Conservation (phyloP, 2,797 vertebrate species). For the Spinibarbus caldwelli region DNA sequence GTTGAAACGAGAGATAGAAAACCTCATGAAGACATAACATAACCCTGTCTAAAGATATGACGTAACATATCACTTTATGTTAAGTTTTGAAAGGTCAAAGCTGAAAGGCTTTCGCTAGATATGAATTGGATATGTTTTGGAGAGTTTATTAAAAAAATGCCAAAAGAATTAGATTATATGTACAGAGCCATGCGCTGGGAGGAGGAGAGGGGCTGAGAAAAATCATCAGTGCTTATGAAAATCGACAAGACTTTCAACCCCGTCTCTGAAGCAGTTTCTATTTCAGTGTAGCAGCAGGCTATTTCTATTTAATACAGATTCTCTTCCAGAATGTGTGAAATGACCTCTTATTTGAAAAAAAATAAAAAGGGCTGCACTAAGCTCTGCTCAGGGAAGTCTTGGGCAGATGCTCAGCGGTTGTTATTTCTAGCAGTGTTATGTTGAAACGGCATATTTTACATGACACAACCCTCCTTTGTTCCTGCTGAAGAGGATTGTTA, state of each 20-base stretch:
- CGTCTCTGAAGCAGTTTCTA: conserved; percentile 26
- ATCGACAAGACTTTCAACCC: conserved; percentile 44
- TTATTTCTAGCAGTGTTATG: conserved; percentile 35
- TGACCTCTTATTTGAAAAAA: conserved; percentile 29
- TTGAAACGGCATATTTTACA: conserved; percentile 41
- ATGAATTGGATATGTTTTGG: conserved; percentile 32
- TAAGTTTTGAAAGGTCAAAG: conserved; percentile 45
- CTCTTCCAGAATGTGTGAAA: conserved; percentile 31
- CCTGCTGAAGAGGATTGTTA: conserved; percentile 17
- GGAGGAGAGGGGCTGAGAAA: conserved; percentile 19
- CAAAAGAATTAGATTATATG: conserved; percentile 28
- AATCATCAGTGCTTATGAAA: conserved; percentile 40
- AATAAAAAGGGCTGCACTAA: background rate
- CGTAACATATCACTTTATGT: conserved; percentile 31
- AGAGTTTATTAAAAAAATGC: conserved; percentile 46
- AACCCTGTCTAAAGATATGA: conserved; percentile 40
- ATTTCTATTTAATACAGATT: conserved; percentile 38
- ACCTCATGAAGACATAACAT: background rate
- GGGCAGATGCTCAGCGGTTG: conserved; percentile 35
- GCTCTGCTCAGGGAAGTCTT: background rate
- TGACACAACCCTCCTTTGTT: conserved; percentile 30
- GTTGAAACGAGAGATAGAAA: background rate
- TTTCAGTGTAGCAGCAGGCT: conserved; percentile 38
- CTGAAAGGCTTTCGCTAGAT: conserved; percentile 35
- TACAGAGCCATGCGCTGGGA: background rate